Evolutionary conservation across 2,113 vertebrate species (phyloP), one percentile per base, ranked within the genome.

Genomic region (Tapirus terrestris): DNA sequence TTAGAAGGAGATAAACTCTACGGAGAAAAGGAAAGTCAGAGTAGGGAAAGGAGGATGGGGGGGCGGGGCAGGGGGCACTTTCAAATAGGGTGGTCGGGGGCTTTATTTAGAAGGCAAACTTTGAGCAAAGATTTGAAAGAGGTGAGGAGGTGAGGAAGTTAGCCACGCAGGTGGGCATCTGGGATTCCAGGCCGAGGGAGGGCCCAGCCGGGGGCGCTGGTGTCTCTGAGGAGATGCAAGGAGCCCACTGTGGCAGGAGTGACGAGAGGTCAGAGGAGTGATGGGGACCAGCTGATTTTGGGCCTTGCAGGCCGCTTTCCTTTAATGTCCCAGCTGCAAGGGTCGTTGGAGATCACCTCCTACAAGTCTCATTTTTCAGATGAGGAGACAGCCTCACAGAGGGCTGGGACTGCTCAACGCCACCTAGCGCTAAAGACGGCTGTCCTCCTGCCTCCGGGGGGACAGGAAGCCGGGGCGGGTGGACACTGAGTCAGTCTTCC

Each of bases 51-150:
- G 45, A 80, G 61, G 77, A 9, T 2, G 87, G 86, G 31, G 27
- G 1, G 33, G 39, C 25, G 31, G 43, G 61, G 45, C 31, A 48
- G 93, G 65, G 51, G 67, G n/a, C 45, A n/a, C 56, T 72, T 94
- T 70, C 51, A 56, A 25, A 87, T 1, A 29, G 20, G 16, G 39
- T 53, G 80, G 14, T 86, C 31, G 25, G 39, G 29, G 82, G 53
- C 23, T 31, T 90, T 31, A 18, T 60, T 92, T 36, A 77, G 43
- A 63, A 97, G 65, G 61, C 12, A 29, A 45, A 87, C 67, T 79
- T 27, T 60, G 43, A 43, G 51, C 9, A 60, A 89, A 79, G 75
- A 33, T n/a, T 51, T 75, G 95, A 80, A 73, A 43, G 63, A 10
- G 27, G 27, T 2, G 63, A 73, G 43, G 63, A 8, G 23, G 27